These are phyloP conservation scores for Schizopygopsis pylzovi DNA, from an alignment of 2,797 vertebrate genomes.

Conservation along the genomic window DNA sequence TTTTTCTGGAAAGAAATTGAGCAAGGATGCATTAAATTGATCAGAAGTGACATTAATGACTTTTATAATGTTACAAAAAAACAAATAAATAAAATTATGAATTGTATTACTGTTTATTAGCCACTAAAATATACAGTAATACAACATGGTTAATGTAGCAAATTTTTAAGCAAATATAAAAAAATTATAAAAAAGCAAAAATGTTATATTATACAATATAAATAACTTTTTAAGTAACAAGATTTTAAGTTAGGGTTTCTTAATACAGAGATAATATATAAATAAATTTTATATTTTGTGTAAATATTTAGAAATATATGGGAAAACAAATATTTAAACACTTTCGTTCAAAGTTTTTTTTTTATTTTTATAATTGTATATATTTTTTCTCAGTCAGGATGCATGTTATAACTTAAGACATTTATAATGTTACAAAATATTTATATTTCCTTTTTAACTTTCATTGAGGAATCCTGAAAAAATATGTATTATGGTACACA, in stretches of 20 bases:
- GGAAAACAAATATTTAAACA: background rate
- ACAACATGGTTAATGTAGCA: too few relatives aligned
- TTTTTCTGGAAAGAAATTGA: too few relatives aligned
- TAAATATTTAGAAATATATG: background rate
- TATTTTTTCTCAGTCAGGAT: background rate
- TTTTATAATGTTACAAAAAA: too few relatives aligned
- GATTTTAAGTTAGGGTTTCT: background rate
- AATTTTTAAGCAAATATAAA: too few relatives aligned
- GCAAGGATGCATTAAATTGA: too few relatives aligned
- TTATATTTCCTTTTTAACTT: background rate
- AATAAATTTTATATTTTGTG: background rate
- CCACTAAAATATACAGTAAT: too few relatives aligned
- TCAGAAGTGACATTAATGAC: too few relatives aligned
- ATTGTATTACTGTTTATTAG: too few relatives aligned
- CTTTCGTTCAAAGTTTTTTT: too few relatives aligned
- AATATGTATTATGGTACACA: background rate
- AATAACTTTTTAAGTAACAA: background rate
- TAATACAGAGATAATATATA: background rate
- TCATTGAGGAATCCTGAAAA: background rate
- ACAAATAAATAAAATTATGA: too few relatives aligned
- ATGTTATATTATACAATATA: background rate
- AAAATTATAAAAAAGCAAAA: background rate
- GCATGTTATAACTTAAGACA: background rate
- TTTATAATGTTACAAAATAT: background rate
- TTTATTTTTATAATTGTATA: background rate